Evolutionary conservation across 2,888 invertebrate species (phyloP).

Genomic region (Rhingia campestris): DNA sequence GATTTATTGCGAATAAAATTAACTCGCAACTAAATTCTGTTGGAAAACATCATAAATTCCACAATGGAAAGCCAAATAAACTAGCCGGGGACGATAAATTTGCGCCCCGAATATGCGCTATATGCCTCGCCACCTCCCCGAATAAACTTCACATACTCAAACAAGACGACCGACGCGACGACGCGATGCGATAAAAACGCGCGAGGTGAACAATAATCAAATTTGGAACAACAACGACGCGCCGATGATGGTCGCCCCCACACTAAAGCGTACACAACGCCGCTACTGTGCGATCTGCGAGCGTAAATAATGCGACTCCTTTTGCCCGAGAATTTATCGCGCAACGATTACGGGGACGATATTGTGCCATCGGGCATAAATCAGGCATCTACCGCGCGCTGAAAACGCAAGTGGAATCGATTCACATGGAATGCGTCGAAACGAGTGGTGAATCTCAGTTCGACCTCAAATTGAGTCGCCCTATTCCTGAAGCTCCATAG

Average conservation of each 20-base stretch:
- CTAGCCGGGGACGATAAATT: constrained; percentile 47
- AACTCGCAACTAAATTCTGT: constrained; percentile 62
- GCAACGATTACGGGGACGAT: constrained; percentile 64
- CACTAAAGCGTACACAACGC: constrained; percentile 7
- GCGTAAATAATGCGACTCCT: constrained; percentile 58
- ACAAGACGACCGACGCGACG: constrained; percentile 46
- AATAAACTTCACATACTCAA: constrained; percentile 23
- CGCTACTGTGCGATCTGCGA: constrained; percentile 59
- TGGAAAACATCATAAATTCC: constrained; percentile 67
- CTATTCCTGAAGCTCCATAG: constrained; percentile 18
- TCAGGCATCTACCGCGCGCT: constrained; percentile 4
- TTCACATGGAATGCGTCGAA: background rate
- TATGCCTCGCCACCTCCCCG: constrained; percentile 34
- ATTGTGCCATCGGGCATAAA: constrained; percentile 58
- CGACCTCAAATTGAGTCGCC: constrained; percentile 40
- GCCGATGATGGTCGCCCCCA: constrained; percentile 28
- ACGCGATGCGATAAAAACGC: constrained; percentile 47
- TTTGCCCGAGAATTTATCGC: constrained; percentile 54
- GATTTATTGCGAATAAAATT: constrained; percentile 74
- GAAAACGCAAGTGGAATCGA: constrained; percentile 4
- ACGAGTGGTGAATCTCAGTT: constrained; percentile 48
- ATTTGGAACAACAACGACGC: constrained; percentile 53
- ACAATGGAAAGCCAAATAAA: constrained; percentile 62
- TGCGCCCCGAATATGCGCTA: constrained; percentile 10
- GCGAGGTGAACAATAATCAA: constrained; percentile 59